Percentiles rank a stretch among this genome's conserved stretches.
phyloP scores from a whole-genome alignment of 2,797 vertebrate species.

The Neosilurus hyrtlii region DNA sequence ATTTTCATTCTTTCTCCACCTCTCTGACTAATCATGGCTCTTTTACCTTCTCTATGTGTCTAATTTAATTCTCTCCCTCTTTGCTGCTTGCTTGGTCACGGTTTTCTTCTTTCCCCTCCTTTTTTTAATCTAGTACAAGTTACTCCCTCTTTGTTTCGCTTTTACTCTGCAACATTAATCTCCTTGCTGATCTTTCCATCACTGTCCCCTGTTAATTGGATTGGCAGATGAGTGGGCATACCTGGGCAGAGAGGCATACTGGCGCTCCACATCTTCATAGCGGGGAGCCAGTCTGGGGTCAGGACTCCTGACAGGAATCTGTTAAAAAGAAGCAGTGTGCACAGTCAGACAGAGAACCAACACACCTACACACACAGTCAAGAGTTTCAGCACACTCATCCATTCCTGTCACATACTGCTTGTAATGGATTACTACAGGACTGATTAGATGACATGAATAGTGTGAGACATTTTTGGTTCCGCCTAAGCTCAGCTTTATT shows the following conservation, averaged over 20 bases:
- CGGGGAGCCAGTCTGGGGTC: conserved; percentile 72
- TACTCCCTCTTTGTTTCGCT: neutral
- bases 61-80: neutral
- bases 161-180: neutral
- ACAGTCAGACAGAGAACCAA: conserved; percentile 36
- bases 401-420: conserved; percentile 22
- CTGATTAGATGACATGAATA: conserved; percentile 39
- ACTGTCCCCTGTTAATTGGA: neutral
- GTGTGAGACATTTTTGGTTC: conserved; percentile 20
- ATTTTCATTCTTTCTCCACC: conserved; percentile 9
- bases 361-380: conserved; percentile 19
- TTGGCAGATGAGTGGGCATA: conserved; percentile 58
- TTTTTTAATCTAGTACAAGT: neutral
- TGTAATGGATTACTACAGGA: conserved; percentile 27
- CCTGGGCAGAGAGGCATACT: conserved; percentile 85
- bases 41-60: neutral
- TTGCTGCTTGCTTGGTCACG: neutral
- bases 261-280: conserved; percentile 79
- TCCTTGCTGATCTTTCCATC: conserved; percentile 18
- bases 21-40: neutral
- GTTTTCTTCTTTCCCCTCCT: neutral
- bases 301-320: conserved; percentile 78
- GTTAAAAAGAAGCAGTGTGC: conserved; percentile 54
- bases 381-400: conserved; percentile 7
- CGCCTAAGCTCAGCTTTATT: conserved; percentile 68